Evolutionary conservation across 1,140 invertebrate species (phyloP).

Genomic region (Linepithema humile): DNA sequence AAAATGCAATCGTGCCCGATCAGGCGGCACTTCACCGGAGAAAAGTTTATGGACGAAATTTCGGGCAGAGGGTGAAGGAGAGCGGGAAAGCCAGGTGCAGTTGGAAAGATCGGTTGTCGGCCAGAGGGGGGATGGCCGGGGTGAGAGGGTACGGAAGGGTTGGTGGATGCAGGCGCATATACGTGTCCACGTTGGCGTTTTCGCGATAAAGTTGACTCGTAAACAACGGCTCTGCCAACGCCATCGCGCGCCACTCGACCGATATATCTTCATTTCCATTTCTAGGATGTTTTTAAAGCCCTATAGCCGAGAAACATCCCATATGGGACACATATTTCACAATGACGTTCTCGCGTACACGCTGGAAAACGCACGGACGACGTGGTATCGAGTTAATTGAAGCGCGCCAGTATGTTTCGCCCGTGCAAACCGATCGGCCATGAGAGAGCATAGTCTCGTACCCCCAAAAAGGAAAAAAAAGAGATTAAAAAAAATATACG

Average conservation of each 20-base stretch:
- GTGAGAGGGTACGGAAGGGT: neutral
- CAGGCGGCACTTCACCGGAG: conserved; percentile 4
- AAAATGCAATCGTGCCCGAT: conserved; percentile 24
- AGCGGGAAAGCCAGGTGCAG: neutral
- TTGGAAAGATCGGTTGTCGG: conserved; percentile 32
- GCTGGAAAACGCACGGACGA: conserved; percentile 63
- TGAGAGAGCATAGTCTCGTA: conserved; percentile 38
- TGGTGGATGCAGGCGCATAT: conserved; percentile 29
- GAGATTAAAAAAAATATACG: neutral
- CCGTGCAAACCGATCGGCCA: conserved; percentile 47
- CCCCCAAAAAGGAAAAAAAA: conserved; percentile 1
- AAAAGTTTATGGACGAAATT: conserved; percentile 17
- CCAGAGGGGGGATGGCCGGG: neutral
- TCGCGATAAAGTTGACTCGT: conserved; percentile 75
- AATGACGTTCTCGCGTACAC: conserved; percentile 68
- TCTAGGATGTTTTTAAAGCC: conserved; percentile 74
- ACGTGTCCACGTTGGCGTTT: conserved; percentile 44
- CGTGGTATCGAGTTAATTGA: conserved; percentile 70
- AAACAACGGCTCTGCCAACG: conserved; percentile 73
- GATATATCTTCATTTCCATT: conserved; percentile 76
- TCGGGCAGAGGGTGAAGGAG: neutral
- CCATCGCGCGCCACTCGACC: conserved; percentile 55
- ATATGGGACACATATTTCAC: conserved; percentile 79
- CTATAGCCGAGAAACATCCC: conserved; percentile 75
- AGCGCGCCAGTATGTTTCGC: conserved; percentile 58